Evolutionary conservation across 2,797 vertebrate genomes (phyloP).

Genomic region (Meriones psammophilus): DNA sequence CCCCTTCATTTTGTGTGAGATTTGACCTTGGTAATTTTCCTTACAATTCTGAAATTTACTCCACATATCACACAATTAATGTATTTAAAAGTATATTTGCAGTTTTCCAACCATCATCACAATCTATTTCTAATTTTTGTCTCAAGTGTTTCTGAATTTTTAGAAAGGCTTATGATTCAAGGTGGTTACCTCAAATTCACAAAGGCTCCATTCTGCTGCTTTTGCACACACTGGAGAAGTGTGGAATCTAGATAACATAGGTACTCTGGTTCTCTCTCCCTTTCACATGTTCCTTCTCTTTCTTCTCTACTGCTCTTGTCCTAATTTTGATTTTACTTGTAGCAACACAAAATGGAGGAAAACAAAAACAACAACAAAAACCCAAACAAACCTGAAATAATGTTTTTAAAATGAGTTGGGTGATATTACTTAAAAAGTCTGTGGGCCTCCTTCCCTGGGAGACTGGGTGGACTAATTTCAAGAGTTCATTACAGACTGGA

Average conservation of each 20-base stretch:
- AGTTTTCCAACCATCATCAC: neutral
- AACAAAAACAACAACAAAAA: neutral
- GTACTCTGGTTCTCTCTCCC: neutral
- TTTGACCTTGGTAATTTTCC: conserved; percentile 43
- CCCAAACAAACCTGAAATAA: conserved; percentile 6
- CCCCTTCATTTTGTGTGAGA: conserved; percentile 49
- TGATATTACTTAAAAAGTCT: conserved; percentile 22
- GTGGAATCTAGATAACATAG: neutral
- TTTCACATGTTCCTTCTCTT: neutral
- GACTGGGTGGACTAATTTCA: conserved; percentile 3
- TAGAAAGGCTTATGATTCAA: conserved; percentile 9
- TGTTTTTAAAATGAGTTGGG: neutral
- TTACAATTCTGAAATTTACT: conserved; percentile 9
- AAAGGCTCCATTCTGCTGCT: neutral
- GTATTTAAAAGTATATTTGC: neutral
- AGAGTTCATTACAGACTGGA: conserved; percentile 9
- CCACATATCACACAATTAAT: conserved; percentile 40
- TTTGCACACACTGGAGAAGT: neutral
- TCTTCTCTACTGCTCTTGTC: conserved; percentile 1
- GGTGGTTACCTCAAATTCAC: neutral
- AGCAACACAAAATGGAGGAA: neutral
- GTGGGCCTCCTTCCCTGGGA: neutral
- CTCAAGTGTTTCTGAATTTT: conserved; percentile 35
- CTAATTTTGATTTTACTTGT: neutral
- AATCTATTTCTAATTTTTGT: conserved; percentile 43